Conservation (phyloP, 2,113 vertebrate genomes). For the human region GRCh38 chr15:29986001-29986500, state of each 20-base stretch:
- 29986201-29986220: background rate
- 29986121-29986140: background rate
- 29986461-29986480: background rate
- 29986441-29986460: background rate
- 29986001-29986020: background rate
- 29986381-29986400: background rate
- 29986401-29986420: background rate
- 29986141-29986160: background rate
- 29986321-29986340: background rate
- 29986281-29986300: background rate
- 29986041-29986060: background rate
- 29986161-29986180: background rate
- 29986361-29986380: background rate
- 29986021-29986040: background rate
- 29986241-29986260: background rate
- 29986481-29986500: background rate
- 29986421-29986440: background rate
- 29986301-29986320: background rate
- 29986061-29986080: background rate
- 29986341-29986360: background rate
- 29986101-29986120: background rate
- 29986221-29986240: background rate
- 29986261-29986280: background rate
- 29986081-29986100: background rate
- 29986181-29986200: background rate